A percentile compares a stretch with the other conserved stretches of the same genome.
phyloP scores from a whole-genome alignment of 1,140 invertebrate species.

The Drosophila tristis region DNA sequence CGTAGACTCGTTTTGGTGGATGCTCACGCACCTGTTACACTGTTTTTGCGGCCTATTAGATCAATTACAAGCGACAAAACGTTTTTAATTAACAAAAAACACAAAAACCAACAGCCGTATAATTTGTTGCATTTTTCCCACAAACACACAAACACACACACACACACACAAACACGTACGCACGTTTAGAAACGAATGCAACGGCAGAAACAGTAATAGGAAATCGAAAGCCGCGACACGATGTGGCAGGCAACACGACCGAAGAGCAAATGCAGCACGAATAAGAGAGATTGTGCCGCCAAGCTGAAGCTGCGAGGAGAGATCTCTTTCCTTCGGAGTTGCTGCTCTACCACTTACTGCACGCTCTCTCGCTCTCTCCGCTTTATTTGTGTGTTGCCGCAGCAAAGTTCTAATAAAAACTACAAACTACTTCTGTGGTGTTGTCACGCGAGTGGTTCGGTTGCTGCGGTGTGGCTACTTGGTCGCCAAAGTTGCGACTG shows the following conservation, averaged over 20 bases:
- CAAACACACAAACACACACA: slow-evolving; percentile 23
- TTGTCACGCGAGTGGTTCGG: slow-evolving; percentile 50
- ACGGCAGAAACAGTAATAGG: neutral
- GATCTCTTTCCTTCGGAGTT: slow-evolving; percentile 10
- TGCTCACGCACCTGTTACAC: slow-evolving; percentile 73
- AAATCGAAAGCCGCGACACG: slow-evolving; percentile 24
- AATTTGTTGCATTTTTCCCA: slow-evolving; percentile 61
- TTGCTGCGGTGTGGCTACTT: slow-evolving; percentile 52
- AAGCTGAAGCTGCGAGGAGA: slow-evolving; percentile 35
- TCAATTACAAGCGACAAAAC: slow-evolving; percentile 77
- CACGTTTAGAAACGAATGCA: neutral
- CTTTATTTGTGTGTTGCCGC: slow-evolving; percentile 32
- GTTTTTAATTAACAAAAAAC: slow-evolving; percentile 63
- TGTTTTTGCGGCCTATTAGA: slow-evolving; percentile 53
- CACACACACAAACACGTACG: slow-evolving; percentile 10
- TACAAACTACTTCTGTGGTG: slow-evolving; percentile 36
- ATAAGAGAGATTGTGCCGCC: neutral
- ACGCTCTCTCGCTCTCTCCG: slow-evolving; percentile 5
- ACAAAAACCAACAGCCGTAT: slow-evolving; percentile 34
- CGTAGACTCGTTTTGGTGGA: slow-evolving; percentile 32
- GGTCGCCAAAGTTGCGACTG: slow-evolving; percentile 70
- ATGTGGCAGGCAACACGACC: slow-evolving; percentile 68
- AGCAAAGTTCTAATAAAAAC: slow-evolving; percentile 48
- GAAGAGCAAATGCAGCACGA: slow-evolving; percentile 65
- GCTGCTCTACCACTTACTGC: too few species aligned